Evolutionary conservation across 2,888 invertebrate genomes (phyloP).

Genomic region (Heliconius hortense): DNA sequence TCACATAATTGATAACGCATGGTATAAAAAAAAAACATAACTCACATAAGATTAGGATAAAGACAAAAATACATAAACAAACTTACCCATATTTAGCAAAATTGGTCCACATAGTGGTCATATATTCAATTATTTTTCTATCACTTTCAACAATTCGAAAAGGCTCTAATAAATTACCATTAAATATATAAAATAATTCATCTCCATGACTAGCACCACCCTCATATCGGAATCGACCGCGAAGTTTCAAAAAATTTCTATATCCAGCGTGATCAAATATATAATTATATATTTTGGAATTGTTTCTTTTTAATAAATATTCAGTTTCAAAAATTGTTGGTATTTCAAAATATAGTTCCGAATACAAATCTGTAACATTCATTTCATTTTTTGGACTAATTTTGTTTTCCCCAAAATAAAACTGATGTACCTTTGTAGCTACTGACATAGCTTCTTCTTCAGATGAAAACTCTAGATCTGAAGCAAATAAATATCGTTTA

Average conservation of each 20-base stretch:
- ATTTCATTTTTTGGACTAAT: constrained; percentile 62
- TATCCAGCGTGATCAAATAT: constrained; percentile 66
- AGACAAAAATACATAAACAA: background rate
- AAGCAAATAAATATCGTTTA: constrained; percentile 63
- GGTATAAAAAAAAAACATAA: too few species aligned
- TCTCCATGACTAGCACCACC: constrained; percentile 69
- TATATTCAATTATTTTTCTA: constrained; percentile 56
- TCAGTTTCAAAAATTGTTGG: constrained; percentile 65
- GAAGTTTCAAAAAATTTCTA: constrained; percentile 62
- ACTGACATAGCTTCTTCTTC: constrained; percentile 56
- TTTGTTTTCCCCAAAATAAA: constrained; percentile 73
- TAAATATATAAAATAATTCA: constrained; percentile 69
- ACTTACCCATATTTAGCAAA: constrained; percentile 72
- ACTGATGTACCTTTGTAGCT: constrained; percentile 57
- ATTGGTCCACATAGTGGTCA: constrained; percentile 71
- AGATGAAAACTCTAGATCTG: constrained; percentile 63
- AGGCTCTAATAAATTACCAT: constrained; percentile 56
- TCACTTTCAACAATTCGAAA: constrained; percentile 57
- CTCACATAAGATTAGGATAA: background rate
- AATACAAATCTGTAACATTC: constrained; percentile 64
- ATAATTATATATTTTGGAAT: constrained; percentile 63
- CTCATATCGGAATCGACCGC: constrained; percentile 52
- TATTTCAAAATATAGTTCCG: constrained; percentile 70
- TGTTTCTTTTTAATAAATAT: constrained; percentile 46
- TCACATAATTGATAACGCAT: too few species aligned